Conservation (phyloP, 2,113 vertebrate species). For the Sphaerodactylus townsendi region DNA sequence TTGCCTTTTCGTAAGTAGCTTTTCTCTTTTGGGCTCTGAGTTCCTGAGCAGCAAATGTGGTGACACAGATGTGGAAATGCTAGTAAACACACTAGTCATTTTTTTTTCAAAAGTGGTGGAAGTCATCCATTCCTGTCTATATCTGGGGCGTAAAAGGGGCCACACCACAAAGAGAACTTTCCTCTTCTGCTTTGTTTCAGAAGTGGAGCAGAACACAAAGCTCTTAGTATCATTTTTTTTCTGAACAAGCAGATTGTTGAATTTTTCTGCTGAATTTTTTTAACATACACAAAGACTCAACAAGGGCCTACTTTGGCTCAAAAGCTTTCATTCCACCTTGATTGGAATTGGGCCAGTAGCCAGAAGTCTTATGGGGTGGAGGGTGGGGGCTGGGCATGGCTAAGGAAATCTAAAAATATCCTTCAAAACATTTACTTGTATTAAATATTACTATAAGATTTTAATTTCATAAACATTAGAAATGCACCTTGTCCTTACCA, state of each 20-base stretch:
- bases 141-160: neutral
- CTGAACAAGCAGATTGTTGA: neutral
- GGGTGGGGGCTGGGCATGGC: too few species aligned
- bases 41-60: neutral
- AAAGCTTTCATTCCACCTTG: neutral
- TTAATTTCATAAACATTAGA: too few species aligned
- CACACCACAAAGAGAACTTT: neutral
- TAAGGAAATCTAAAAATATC: too few species aligned
- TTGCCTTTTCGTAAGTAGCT: conserved; percentile 96
- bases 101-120: neutral
- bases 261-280: neutral
- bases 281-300: neutral
- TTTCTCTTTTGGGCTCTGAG: neutral
- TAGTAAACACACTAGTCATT: fast-evolving
- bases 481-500: too few species aligned
- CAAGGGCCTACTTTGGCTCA: neutral
- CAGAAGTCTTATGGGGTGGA: too few species aligned
- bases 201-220: neutral
- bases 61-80: fast-evolving
- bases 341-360: neutral
- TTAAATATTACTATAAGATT: too few species aligned
- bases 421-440: too few species aligned
- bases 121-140: neutral
- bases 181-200: neutral
- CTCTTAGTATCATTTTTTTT: neutral